These are phyloP conservation scores for Procambarus clarkii DNA, from an alignment of 1,140 invertebrate genomes.

Conservation along the genomic window DNA sequence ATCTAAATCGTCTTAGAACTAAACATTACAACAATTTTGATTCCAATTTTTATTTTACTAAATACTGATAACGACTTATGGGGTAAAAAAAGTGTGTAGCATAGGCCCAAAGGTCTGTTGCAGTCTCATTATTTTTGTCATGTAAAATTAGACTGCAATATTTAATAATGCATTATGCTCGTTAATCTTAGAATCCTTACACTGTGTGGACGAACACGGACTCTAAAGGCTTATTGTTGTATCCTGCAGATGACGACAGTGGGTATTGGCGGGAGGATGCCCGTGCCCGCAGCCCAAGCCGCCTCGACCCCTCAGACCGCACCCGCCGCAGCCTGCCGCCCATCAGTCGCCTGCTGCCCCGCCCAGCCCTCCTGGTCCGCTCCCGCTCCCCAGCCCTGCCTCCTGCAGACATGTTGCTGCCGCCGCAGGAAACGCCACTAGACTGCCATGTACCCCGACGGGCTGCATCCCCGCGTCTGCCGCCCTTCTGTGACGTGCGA, in stretches of 20 bases:
- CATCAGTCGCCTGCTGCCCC: conserved; percentile 75
- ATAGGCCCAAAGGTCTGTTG: too few species aligned
- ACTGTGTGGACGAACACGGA: too few species aligned
- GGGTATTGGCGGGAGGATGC: conserved; percentile 54
- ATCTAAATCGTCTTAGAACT: too few species aligned
- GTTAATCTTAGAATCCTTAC: too few species aligned
- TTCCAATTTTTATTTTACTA: too few species aligned
- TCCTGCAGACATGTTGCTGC: conserved; percentile 56
- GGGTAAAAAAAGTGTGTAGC: too few species aligned
- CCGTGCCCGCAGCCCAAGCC: conserved; percentile 30
- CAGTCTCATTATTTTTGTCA: too few species aligned
- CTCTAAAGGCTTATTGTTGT: not conserved
- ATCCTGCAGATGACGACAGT: conserved; percentile 39
- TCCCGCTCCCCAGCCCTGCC: conserved; percentile 69
- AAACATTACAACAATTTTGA: too few species aligned
- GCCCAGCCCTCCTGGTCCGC: conserved; percentile 68
- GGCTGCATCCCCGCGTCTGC: conserved; percentile 71
- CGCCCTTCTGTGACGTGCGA: conserved; percentile 72
- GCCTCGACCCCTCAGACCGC: conserved; percentile 26
- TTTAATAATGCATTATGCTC: too few species aligned
- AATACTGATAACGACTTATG: too few species aligned
- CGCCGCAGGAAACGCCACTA: conserved; percentile 64
- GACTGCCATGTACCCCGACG: conserved; percentile 72
- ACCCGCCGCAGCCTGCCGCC: conserved; percentile 59
- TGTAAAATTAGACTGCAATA: too few species aligned